A percentile compares a stretch with the other conserved stretches of the same genome.
Conservation (phyloP, 2,113 vertebrate species). For the Corvus moneduloides region DNA sequence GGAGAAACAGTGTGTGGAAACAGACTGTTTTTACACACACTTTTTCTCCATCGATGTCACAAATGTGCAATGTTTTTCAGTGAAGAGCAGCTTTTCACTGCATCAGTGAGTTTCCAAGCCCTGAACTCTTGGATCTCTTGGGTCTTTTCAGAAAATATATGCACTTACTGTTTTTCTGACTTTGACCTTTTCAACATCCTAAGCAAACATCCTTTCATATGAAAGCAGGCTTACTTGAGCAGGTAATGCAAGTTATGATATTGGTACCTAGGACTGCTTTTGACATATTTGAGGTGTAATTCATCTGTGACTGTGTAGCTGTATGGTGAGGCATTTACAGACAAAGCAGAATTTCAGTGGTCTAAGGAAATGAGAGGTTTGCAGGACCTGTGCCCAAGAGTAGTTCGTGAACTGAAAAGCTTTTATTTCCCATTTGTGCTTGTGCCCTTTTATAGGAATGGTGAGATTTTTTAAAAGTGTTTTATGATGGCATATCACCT, state of each 20-base stretch:
- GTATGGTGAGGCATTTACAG: neutral
- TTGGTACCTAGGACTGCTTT: neutral
- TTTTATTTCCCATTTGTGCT: neutral
- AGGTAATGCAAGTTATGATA: neutral
- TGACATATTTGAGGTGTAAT: neutral
- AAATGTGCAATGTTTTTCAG: neutral
- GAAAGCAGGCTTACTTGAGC: neutral
- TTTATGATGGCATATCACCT: neutral
- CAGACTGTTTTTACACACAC: neutral
- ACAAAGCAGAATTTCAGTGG: neutral
- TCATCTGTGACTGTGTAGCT: neutral
- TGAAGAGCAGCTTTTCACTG: neutral
- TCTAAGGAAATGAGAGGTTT: neutral
- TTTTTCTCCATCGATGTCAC: neutral
- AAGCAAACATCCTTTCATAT: neutral
- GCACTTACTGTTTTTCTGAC: neutral
- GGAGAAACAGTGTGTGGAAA: neutral
- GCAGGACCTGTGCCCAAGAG: neutral
- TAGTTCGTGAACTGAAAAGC: neutral
- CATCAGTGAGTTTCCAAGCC: neutral
- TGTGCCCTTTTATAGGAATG: neutral
- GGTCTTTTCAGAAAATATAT: neutral
- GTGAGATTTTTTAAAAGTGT: neutral
- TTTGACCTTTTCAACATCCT: neutral
- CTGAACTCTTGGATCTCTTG: neutral